Conservation (phyloP, 1,140 invertebrate species). For the Lordiphosa clarofinis region DNA sequence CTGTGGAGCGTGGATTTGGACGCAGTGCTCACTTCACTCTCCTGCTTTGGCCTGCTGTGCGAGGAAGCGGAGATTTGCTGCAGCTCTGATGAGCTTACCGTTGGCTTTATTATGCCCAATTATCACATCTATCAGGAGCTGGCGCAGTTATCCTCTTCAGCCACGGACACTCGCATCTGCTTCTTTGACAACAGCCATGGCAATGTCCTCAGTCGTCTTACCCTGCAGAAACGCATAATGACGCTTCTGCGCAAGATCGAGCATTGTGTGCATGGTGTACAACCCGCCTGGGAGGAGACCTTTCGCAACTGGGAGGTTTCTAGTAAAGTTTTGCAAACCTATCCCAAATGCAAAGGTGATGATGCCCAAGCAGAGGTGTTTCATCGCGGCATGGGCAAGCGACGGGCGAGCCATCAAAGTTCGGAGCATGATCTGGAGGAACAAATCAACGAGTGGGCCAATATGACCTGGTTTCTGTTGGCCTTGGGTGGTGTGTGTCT, state of each 20-base stretch:
- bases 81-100: slow-evolving; percentile 94
- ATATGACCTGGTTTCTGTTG: slow-evolving; percentile 98
- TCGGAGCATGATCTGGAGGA: slow-evolving; percentile 98
- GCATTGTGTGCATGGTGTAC: slow-evolving; percentile 95
- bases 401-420: slow-evolving; percentile 94
- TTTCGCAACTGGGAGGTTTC: slow-evolving; percentile 93
- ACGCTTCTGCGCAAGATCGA: slow-evolving; percentile 95
- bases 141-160: slow-evolving; percentile 88
- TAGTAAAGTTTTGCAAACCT: slow-evolving; percentile 87
- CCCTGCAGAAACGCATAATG: slow-evolving; percentile 97
- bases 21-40: slow-evolving; percentile 96
- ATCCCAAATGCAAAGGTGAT: slow-evolving; percentile 93
- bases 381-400: slow-evolving; percentile 90
- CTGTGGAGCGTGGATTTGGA: slow-evolving; percentile 99
- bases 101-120: slow-evolving; percentile 94
- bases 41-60: slow-evolving; percentile 96
- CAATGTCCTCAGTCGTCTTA: slow-evolving; percentile 83
- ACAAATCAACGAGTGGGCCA: slow-evolving; percentile 98
- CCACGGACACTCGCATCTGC: slow-evolving; percentile 68
- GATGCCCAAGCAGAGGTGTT: slow-evolving; percentile 90
- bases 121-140: slow-evolving; percentile 96
- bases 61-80: slow-evolving; percentile 98
- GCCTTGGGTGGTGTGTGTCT: slow-evolving; percentile 96
- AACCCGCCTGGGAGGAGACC: slow-evolving; percentile 98
- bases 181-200: slow-evolving; percentile 78